phyloP scores from a whole-genome alignment of 1,140 invertebrate species.

The Aphis craccivora region DNA sequence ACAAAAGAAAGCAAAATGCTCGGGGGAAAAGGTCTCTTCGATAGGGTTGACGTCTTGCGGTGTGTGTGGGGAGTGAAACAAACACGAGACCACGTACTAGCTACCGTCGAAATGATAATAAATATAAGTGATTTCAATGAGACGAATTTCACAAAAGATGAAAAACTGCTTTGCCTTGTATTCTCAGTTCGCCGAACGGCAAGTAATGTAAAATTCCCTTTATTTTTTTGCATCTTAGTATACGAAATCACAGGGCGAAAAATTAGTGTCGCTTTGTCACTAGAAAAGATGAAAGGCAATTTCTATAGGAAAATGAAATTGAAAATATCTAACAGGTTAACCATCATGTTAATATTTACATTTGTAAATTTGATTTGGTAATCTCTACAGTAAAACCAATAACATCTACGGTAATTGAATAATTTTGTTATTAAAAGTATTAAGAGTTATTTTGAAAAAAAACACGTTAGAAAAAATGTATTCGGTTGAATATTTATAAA shows the following conservation, averaged over 20 bases:
- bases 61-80: conserved; percentile 46
- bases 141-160: conserved; percentile 56
- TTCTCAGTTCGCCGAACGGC: background rate
- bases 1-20: conserved; percentile 55
- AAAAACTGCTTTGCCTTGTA: conserved; percentile 48
- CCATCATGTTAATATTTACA: conserved; percentile 33
- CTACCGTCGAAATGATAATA: conserved; percentile 53
- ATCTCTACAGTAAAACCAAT: background rate
- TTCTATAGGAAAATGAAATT: background rate
- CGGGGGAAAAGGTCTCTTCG: conserved; percentile 52
- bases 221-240: background rate
- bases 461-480: too few species aligned
- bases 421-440: background rate
- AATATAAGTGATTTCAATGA: conserved; percentile 58
- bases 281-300: conserved; percentile 9
- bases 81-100: conserved; percentile 20
- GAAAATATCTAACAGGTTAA: conserved; percentile 40
- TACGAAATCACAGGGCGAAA: conserved; percentile 43
- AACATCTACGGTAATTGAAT: background rate
- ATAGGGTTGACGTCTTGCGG: conserved; percentile 57
- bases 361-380: background rate
- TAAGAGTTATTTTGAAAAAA: background rate
- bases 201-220: conserved; percentile 43
- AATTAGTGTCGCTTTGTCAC: conserved; percentile 53
- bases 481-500: background rate